These are phyloP conservation scores for Agonum fuliginosum DNA, from an alignment of 2,888 invertebrate species.

Conservation along the genomic window DNA sequence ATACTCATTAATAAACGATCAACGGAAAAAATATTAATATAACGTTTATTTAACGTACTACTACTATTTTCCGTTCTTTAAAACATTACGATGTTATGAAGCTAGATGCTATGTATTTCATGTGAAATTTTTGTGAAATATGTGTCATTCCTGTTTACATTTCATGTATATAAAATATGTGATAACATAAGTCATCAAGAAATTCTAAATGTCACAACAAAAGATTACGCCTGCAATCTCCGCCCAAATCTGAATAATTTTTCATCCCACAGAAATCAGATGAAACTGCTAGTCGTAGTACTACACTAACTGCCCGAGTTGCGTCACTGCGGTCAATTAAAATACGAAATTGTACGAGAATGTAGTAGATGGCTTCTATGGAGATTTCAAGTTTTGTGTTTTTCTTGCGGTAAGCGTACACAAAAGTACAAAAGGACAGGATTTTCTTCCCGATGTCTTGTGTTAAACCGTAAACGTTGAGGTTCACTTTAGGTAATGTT, in stretches of 20 bases:
- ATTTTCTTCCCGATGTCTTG: constrained; percentile 17
- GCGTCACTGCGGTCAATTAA: constrained; percentile 29
- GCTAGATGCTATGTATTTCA: too few species aligned
- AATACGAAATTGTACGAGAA: constrained; percentile 30
- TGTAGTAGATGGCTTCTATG: not conserved
- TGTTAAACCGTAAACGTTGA: not conserved
- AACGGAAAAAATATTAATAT: too few species aligned
- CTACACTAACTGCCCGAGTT: not conserved
- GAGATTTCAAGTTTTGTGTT: constrained; percentile 6
- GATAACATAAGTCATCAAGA: not conserved
- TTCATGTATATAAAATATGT: not conserved
- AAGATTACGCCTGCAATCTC: constrained; percentile 8
- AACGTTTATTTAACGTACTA: too few species aligned
- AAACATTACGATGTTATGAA: too few species aligned
- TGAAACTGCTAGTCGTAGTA: constrained; percentile 5
- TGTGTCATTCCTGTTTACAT: not conserved
- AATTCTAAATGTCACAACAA: not conserved
- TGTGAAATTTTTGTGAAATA: too few species aligned
- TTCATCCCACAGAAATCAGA: constrained; percentile 13
- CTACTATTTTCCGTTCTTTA: too few species aligned
- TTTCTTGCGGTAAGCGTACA: not conserved
- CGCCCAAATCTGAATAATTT: constrained; percentile 14
- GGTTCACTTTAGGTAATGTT: constrained; percentile 31
- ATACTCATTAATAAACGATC: too few species aligned
- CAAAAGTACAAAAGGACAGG: constrained; percentile 15